These are phyloP conservation scores for Lophura nycthemera DNA, from an alignment of 2,113 vertebrate species.

Conservation along the genomic window DNA sequence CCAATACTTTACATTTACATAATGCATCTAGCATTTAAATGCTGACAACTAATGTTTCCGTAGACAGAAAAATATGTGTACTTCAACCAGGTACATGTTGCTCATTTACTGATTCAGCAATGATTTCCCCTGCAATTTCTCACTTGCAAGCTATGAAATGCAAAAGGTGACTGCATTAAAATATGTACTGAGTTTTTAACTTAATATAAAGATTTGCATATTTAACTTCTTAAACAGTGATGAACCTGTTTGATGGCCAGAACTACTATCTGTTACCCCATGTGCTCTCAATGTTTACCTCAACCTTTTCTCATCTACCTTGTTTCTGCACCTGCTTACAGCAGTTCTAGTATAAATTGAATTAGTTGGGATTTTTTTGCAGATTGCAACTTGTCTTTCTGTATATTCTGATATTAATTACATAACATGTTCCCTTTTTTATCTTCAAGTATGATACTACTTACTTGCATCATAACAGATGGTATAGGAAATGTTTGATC, in stretches of 20 bases:
- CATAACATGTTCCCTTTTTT: not conserved
- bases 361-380: not conserved
- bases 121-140: not conserved
- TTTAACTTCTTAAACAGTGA: not conserved
- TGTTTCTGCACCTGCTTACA: not conserved
- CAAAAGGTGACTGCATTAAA: not conserved
- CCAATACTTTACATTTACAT: not conserved
- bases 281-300: not conserved
- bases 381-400: not conserved
- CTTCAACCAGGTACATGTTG: not conserved
- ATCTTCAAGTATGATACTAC: not conserved
- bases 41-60: not conserved
- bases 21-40: not conserved
- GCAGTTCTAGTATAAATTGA: not conserved
- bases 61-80: not conserved
- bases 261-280: not conserved
- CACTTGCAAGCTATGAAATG: not conserved
- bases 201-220: not conserved
- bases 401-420: not conserved
- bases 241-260: not conserved
- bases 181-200: not conserved
- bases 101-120: not conserved
- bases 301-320: not conserved
- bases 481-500: not conserved
- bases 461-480: not conserved